These are phyloP conservation scores for Acronicta alni DNA, from an alignment of 2,888 invertebrate species.

Conservation along the genomic window DNA sequence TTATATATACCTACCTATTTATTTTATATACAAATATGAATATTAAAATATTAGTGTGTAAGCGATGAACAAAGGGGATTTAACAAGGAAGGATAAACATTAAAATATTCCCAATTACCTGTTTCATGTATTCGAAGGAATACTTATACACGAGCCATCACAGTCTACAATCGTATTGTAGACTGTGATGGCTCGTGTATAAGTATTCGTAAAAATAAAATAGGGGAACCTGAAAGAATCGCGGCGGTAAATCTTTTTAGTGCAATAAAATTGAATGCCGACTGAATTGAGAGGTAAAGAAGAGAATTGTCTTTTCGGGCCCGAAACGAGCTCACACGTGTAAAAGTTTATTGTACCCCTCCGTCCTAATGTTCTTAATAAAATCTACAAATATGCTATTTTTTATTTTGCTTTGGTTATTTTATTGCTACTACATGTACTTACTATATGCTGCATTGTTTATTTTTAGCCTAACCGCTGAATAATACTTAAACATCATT, in stretches of 20 bases:
- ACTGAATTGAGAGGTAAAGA: constrained; percentile 67
- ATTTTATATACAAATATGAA: too few species aligned
- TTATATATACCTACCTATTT: too few species aligned
- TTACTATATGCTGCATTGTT: too few species aligned
- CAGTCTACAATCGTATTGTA: too few species aligned
- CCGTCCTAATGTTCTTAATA: constrained; percentile 56
- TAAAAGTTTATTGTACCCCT: constrained; percentile 62
- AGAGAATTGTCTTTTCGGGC: constrained; percentile 38
- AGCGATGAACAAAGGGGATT: too few species aligned
- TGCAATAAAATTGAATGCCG: constrained; percentile 69
- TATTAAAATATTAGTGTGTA: too few species aligned
- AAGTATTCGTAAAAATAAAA: constrained; percentile 37
- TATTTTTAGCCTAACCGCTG: too few species aligned
- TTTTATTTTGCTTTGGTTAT: constrained; percentile 6
- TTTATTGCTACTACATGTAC: neutral
- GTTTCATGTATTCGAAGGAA: constrained; percentile 7
- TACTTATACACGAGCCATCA: constrained; percentile 14
- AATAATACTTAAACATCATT: too few species aligned
- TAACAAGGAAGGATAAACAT: too few species aligned
- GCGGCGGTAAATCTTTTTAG: constrained; percentile 66
- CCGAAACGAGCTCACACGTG: constrained; percentile 58
- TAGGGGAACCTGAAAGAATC: constrained; percentile 49
- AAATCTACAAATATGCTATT: constrained; percentile 41
- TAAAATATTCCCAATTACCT: neutral
- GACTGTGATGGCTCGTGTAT: constrained; percentile 14